phyloP scores from a whole-genome alignment of 2,888 invertebrate genomes.

The Brachyptera risi region DNA sequence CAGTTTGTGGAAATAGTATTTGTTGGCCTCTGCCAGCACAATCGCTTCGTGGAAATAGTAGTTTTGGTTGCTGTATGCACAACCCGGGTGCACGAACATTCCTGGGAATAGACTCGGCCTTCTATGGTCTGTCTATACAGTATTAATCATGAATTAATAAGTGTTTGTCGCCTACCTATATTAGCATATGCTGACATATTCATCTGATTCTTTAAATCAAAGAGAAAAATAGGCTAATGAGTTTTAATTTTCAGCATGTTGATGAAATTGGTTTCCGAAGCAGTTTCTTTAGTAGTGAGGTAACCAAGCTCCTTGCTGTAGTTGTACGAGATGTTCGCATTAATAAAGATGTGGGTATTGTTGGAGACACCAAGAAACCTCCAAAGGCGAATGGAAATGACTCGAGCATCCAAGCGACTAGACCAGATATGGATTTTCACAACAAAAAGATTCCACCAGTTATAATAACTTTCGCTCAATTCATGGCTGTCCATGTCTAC shows the following conservation, averaged over 20 bases:
- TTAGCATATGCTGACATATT: too few relatives aligned
- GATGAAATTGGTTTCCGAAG: constrained; percentile 81
- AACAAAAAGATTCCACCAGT: constrained; percentile 69
- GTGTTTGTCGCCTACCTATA: too few relatives aligned
- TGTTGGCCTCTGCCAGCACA: too few relatives aligned
- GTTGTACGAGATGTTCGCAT: constrained; percentile 77
- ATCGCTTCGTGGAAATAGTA: too few relatives aligned
- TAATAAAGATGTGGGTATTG: constrained; percentile 62
- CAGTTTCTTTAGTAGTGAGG: constrained; percentile 83
- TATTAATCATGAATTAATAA: too few relatives aligned
- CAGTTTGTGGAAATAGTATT: too few relatives aligned
- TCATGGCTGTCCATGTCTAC: constrained; percentile 80
- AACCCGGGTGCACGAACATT: too few relatives aligned
- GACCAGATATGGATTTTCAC: constrained; percentile 35
- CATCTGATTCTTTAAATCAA: not conserved
- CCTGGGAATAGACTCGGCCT: too few relatives aligned
- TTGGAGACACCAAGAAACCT: constrained; percentile 30
- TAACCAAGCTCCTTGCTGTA: constrained; percentile 77
- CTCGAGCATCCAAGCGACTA: not conserved
- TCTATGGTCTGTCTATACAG: too few relatives aligned
- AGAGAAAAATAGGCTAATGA: too few relatives aligned
- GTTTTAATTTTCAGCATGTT: constrained; percentile 62
- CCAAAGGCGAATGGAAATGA: not conserved
- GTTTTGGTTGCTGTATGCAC: too few relatives aligned
- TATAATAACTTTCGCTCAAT: constrained; percentile 79